Evolutionary conservation across 1,140 invertebrate genomes (phyloP), one percentile per base, ranked within the genome.

Genomic region (Himalopsyche phryganea): DNA sequence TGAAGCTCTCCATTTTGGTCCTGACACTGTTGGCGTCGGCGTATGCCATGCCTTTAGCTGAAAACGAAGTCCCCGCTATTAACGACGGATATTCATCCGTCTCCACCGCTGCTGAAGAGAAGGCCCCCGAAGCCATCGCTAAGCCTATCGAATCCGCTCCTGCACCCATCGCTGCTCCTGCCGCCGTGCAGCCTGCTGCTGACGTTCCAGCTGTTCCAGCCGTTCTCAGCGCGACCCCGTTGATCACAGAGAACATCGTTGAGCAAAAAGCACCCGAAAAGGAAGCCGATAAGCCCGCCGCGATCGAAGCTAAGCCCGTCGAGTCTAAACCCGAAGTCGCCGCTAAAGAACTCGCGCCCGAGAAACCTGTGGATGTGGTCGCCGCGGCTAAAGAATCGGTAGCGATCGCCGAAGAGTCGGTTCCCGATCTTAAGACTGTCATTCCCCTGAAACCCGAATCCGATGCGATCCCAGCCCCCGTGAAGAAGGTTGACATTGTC

Each of bases 1-100:
- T 64, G 62, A 64, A 64, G 58, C 35, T 64, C 18, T 46, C 60
- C 15, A 6, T 64, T 46, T n/a, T 60, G 50, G 42, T 47, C 5
- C 54, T 64, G 38, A 54, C 58, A 36, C 45, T 64, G 6, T 14
- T 64, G 41, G 61, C 57, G 14, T 40, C 53, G 33, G 58, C 54
- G 17, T 38, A 17, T 32, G 57, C 58, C 28, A 50, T 53, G 42
- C 62, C 62, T 10, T 40, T 59, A 5, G 62, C 57, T 6, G 53
- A 55, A 33, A 40, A 28, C 35, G 53, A 58, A 1, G 44, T 38
- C 13, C 49, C 47, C 44, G 50, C 50, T 13, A 52, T 54, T 45
- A 56, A 44, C 41, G 52, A 56, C 32, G 61, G 61, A 11, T 60
- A 60, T 41, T 56, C 61, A 6, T 59, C 61, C 10, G 61, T 63